Evolutionary conservation across 1,140 invertebrate species (phyloP).

Genomic region (Aphis gossypii): DNA sequence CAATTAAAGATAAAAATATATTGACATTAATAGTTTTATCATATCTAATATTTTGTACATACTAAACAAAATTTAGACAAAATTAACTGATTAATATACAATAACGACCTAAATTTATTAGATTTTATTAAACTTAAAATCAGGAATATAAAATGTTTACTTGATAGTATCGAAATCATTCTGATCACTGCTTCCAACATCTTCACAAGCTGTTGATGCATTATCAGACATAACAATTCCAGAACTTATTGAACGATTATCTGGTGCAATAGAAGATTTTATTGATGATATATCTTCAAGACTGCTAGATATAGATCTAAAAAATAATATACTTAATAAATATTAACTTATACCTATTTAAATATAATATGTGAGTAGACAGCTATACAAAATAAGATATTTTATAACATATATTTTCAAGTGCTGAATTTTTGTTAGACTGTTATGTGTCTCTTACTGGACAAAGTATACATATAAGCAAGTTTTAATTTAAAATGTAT

Average conservation of each 20-base stretch:
- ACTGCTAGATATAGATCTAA: conserved; percentile 59
- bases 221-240: conserved; percentile 47
- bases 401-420: neutral
- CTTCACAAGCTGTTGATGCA: conserved; percentile 27
- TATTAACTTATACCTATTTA: neutral
- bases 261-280: conserved; percentile 57
- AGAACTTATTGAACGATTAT: conserved; percentile 47
- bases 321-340: neutral
- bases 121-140: neutral
- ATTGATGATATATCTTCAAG: conserved; percentile 61
- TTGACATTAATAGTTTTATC: no score
- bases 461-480: no score
- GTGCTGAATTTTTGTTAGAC: no score
- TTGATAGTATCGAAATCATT: conserved; percentile 39
- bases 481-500: neutral
- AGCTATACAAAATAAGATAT: neutral
- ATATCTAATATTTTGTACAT: neutral
- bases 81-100: neutral
- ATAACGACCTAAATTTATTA: neutral
- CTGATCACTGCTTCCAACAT: conserved; percentile 26
- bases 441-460: no score
- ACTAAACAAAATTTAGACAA: neutral
- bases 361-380: neutral
- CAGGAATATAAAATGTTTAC: conserved; percentile 34
- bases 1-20: no score